Evolutionary conservation across 2,113 vertebrate genomes (phyloP).

Genomic region (Vulpes ferrilata): DNA sequence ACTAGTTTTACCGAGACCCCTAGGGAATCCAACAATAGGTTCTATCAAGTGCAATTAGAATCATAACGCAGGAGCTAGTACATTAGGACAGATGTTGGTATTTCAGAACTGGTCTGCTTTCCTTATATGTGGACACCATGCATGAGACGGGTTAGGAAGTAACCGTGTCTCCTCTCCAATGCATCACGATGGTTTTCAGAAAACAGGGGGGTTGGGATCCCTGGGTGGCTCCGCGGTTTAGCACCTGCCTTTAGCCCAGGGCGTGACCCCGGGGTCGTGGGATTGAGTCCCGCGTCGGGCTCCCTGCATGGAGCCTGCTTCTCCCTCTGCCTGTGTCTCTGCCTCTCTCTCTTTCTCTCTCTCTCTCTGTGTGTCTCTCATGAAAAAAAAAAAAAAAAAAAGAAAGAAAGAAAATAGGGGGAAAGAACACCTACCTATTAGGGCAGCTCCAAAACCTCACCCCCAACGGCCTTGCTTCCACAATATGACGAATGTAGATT

Average conservation of each 20-base stretch:
- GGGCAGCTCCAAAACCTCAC: not conserved
- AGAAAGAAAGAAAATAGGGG: not conserved
- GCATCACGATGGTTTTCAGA: conserved; percentile 33
- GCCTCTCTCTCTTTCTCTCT: too few species aligned
- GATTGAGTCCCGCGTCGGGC: too few species aligned
- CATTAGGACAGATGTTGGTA: conserved; percentile 1
- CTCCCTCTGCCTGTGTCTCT: too few species aligned
- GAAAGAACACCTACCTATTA: not conserved
- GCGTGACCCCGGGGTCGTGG: too few species aligned
- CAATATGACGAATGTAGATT: not conserved
- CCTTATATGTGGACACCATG: not conserved
- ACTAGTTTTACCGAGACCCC: conserved; percentile 56
- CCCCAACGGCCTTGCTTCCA: not conserved
- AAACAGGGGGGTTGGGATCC: not conserved
- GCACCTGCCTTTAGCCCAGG: too few species aligned
- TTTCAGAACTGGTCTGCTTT: conserved; percentile 33
- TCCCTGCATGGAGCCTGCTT: too few species aligned
- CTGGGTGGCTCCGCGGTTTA: too few species aligned
- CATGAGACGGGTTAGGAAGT: not conserved
- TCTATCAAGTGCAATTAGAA: conserved; percentile 45
- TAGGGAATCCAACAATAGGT: conserved; percentile 25
- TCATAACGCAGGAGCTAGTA: not conserved
- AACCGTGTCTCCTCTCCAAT: not conserved
- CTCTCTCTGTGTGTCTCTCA: accelerated
- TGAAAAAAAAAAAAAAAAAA: too few species aligned